Conservation (phyloP, 1,140 invertebrate genomes). For the Drosophila biarmipes region DNA sequence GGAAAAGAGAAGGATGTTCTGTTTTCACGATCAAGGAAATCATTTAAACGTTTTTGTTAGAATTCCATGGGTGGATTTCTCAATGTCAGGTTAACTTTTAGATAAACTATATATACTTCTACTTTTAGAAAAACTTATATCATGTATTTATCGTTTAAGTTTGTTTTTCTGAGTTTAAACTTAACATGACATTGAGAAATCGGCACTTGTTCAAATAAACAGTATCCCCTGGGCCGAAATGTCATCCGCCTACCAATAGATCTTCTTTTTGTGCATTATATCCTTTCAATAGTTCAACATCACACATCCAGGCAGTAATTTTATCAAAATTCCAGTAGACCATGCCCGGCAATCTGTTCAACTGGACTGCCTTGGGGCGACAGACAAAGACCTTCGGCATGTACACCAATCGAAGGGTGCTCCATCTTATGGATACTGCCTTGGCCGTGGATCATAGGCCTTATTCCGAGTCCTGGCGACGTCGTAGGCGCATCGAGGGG, state of each 20-base stretch:
- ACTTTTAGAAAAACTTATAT: too few species aligned
- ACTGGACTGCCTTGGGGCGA: not conserved
- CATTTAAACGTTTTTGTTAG: too few species aligned
- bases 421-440: not conserved
- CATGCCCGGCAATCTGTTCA: conserved; percentile 23
- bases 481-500: not conserved
- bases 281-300: not conserved
- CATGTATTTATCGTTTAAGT: too few species aligned
- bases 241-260: not conserved
- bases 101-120: too few species aligned
- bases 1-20: not conserved
- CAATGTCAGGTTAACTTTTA: too few species aligned
- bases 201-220: not conserved
- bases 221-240: not conserved
- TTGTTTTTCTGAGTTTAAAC: too few species aligned
- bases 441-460: not conserved
- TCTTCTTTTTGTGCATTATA: not conserved
- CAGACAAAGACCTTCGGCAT: not conserved
- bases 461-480: not conserved
- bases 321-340: conserved; percentile 13
- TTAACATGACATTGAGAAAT: too few species aligned
- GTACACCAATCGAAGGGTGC: not conserved
- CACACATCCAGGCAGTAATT: conserved; percentile 2
- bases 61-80: too few species aligned
- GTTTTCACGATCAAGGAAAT: not conserved